Base-by-base conservation (phyloP, 2,797 vertebrate species). In the Scleropages formosus region DNA sequence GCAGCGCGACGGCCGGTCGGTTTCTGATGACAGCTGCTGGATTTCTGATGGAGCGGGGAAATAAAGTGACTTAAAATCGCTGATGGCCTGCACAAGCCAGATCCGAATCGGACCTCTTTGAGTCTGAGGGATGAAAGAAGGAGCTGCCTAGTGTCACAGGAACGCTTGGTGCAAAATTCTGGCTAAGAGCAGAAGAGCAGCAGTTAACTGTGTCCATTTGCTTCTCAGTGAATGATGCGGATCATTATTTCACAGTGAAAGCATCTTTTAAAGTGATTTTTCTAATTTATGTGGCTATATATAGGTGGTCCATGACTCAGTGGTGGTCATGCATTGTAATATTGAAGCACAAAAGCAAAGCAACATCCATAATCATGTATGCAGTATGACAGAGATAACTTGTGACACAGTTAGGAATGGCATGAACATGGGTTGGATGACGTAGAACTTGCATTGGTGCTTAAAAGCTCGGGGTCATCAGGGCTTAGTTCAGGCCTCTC, bases 371-470 rank as follows among this genome's bases (percentile, higher is more conserved):
- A 81, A 84, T 89, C 83, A n/a, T n/a, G n/a, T 90, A 88, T 90
- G 90, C 88, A 88, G 86, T 90, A 89, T 89, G 87, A 87, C 84
- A 82, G 84, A 89, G 88, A 90, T 90, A 90, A 77, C 65, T 83
- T 69, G 79, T 73, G 81, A 84, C 85, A 83, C 89, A 86, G 88
- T 88, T 87, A 87, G 84, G 85, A 85, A 80, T 79, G 80, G 71
- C 75, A 80, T n/a, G n/a, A n/a, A n/a, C n/a, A n/a, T n/a, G n/a
- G n/a, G n/a, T n/a, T n/a, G n/a, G 80, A 68, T 82, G 87, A 85
- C 90, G n/a, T n/a, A n/a, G n/a, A n/a, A n/a, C n/a, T n/a, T n/a
- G n/a, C n/a, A n/a, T 89, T 89, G 85, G 77, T 82, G 83, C 73
- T 77, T 53, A 8, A 64, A 74, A 46, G 46, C 11, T 62, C 44